A percentile compares a stretch with the other conserved stretches of the same genome.
Conservation (phyloP, 2,888 invertebrate genomes). For the Ctenicera cuprea region DNA sequence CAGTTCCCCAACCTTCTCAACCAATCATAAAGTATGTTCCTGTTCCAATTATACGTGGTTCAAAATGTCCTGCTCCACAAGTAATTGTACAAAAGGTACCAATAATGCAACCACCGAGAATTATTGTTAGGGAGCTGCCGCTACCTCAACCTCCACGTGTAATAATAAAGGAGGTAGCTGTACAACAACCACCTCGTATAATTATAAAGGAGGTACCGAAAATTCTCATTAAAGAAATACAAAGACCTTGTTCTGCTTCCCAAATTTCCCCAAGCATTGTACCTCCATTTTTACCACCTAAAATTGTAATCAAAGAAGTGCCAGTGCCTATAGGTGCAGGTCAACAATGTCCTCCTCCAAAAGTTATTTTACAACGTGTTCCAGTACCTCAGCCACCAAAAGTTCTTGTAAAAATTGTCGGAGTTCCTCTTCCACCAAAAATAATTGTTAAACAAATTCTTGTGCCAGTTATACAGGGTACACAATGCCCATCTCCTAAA, state of each 20-base stretch:
- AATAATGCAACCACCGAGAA: constrained; percentile 32
- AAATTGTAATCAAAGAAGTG: constrained; percentile 20
- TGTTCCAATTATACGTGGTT: constrained; percentile 8
- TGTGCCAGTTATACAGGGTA: constrained; percentile 1
- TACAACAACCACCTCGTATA: constrained; percentile 37
- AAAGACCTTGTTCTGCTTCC: constrained; percentile 12
- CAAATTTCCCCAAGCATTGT: background rate
- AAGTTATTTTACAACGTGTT: background rate
- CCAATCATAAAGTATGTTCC: constrained; percentile 36
- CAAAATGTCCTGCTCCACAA: constrained; percentile 18
- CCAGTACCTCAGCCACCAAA: constrained; percentile 24
- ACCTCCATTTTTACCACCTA: background rate
- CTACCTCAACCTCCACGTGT: constrained; percentile 23
- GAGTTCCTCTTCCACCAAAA: background rate
- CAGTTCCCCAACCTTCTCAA: constrained; percentile 28
- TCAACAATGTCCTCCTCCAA: background rate
- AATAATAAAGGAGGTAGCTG: constrained; percentile 28
- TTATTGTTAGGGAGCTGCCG: constrained; percentile 29
- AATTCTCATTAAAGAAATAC: constrained; percentile 32
- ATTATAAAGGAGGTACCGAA: constrained; percentile 44
- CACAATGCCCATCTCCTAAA: constrained; percentile 13
- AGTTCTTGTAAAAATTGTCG: constrained; percentile 26
- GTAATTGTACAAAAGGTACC: constrained; percentile 37
- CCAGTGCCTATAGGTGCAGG: background rate
- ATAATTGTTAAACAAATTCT: constrained; percentile 31